Evolutionary conservation across 2,888 invertebrate genomes (phyloP).

Genomic region (Drosophila macrospina): DNA sequence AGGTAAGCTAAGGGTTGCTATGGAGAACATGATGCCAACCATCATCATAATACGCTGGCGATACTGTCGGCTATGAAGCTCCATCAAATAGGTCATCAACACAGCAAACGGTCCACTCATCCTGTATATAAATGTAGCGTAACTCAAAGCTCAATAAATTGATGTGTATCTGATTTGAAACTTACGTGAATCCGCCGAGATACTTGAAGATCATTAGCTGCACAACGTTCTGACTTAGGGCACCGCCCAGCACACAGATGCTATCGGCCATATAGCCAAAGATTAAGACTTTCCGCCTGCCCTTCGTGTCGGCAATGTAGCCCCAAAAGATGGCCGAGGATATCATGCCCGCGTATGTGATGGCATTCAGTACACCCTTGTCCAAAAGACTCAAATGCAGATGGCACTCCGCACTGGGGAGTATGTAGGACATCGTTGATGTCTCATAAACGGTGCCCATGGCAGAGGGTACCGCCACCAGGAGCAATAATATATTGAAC

Average conservation of each 20-base stretch:
- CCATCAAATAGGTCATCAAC: constrained; percentile 90
- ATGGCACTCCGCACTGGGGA: constrained; percentile 91
- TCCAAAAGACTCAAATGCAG: constrained; percentile 88
- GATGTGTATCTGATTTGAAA: constrained; percentile 42
- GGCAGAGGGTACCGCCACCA: constrained; percentile 88
- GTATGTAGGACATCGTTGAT: constrained; percentile 89
- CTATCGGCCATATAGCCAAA: constrained; percentile 88
- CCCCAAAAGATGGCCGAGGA: constrained; percentile 90
- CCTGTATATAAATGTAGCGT: constrained; percentile 80
- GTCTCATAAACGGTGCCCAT: constrained; percentile 90
- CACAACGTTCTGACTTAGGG: constrained; percentile 88
- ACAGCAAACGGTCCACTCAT: constrained; percentile 91
- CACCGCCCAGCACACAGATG: constrained; percentile 88
- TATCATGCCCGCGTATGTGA: constrained; percentile 89
- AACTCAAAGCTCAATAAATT: constrained; percentile 10
- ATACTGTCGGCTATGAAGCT: constrained; percentile 89
- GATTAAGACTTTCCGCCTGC: constrained; percentile 88
- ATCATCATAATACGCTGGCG: constrained; percentile 89
- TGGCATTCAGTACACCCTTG: constrained; percentile 90
- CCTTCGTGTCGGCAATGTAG: constrained; percentile 90
- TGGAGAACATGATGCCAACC: constrained; percentile 89
- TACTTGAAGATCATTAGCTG: constrained; percentile 89
- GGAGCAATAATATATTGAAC: constrained; percentile 88
- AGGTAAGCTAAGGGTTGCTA: constrained; percentile 88
- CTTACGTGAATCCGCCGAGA: constrained; percentile 91